Evolutionary conservation across 1,140 invertebrate species (phyloP), one percentile per base, ranked within the genome.

Genomic region (Dysdera silvatica): DNA sequence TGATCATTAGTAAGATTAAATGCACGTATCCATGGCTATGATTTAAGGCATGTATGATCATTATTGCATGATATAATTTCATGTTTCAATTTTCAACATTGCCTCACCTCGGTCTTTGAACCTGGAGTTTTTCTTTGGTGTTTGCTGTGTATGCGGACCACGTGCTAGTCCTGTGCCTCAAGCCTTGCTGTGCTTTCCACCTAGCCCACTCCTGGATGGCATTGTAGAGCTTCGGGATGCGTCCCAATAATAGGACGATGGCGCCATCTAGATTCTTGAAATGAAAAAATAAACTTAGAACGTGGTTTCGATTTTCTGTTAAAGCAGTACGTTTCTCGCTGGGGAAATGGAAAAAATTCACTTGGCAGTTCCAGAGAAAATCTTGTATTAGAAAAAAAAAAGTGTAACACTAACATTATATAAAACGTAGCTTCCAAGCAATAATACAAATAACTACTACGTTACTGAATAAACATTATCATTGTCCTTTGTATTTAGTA

Each of bases 121-220:
- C 55, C 41, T 72, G 71, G 14, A 72, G 52, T 48, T 72, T 72
- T 23, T 72, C 71, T 55, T 70, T 72, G n/a, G 65, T 57, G 26
- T 67, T 65, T 31, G 47, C 69, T 3, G 68, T 69, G 53, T 70
- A 72, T 40, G 69, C 59, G 29, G 71, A 72, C 71, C 71, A 72
- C 32, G 71, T 72, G n/a, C 61, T 68, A 0, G 71, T 72, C 35
- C 71, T 56, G 28, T 66, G 68, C 45, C 71, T 51, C 48, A 67
- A 59, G 45, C 67, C 67, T 28, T 68, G 61, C 35, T 71, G 69
- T 10, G 67, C 58, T 37, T 70, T 71, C 56, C 65, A 65, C 32
- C 69, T 62, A 23, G 68, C 67, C 71, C 71, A 72, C 57, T 72
- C 71, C 47, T 71, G 68, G 35, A 72, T 70, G 8, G 68, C 67